These are phyloP conservation scores for Leucania comma DNA, from an alignment of 2,888 invertebrate species.

Conservation along the genomic window DNA sequence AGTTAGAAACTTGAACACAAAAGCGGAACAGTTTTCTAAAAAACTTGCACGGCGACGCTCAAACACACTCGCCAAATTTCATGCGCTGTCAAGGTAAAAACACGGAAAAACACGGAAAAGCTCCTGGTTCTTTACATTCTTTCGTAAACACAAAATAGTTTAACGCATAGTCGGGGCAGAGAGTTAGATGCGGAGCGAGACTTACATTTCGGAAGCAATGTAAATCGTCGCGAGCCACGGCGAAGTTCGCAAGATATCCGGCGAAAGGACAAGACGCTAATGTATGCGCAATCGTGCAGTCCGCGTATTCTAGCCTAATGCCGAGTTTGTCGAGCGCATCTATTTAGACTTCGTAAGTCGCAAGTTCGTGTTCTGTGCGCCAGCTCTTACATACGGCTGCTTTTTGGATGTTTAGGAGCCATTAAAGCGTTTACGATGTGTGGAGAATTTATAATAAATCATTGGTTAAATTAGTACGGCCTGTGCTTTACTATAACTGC, in stretches of 20 bases:
- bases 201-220: slow-evolving; percentile 87
- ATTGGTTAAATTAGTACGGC: slow-evolving; percentile 54
- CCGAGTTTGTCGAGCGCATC: slow-evolving; percentile 83
- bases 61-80: slow-evolving; percentile 60
- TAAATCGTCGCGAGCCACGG: slow-evolving; percentile 86
- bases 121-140: slow-evolving; percentile 68
- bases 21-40: slow-evolving; percentile 42
- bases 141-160: slow-evolving; percentile 76
- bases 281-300: slow-evolving; percentile 88
- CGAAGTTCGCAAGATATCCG: slow-evolving; percentile 87
- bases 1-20: slow-evolving; percentile 46
- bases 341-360: slow-evolving; percentile 77
- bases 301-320: slow-evolving; percentile 88
- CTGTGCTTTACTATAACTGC: slow-evolving; percentile 35
- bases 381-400: slow-evolving; percentile 49
- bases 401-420: slow-evolving; percentile 58
- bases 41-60: slow-evolving; percentile 42
- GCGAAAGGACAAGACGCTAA: slow-evolving; percentile 90
- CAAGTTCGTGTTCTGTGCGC: slow-evolving; percentile 52
- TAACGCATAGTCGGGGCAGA: slow-evolving; percentile 66
- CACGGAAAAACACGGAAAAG: slow-evolving; percentile 59
- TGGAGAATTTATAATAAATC: slow-evolving; percentile 62
- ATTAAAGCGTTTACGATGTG: slow-evolving; percentile 61
- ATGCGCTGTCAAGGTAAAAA: slow-evolving; percentile 62
- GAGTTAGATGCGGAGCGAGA: slow-evolving; percentile 79